Conservation (phyloP, 2,888 invertebrate genomes). For the Amorpha juglandis region DNA sequence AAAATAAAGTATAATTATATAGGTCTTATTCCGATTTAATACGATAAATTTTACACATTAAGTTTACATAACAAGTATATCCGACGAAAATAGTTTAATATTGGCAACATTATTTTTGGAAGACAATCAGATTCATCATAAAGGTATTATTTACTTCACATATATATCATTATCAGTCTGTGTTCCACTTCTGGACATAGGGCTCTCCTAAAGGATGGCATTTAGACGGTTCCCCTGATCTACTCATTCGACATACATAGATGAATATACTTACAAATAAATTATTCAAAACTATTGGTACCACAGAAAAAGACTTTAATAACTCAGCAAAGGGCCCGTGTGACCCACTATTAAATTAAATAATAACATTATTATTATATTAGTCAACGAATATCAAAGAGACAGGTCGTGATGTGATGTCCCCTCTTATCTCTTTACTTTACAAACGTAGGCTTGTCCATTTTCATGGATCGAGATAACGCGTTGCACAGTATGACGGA, state of each 20-base stretch:
- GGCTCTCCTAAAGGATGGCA: no score
- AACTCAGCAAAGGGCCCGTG: no score
- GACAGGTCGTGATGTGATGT: slow-evolving; percentile 27
- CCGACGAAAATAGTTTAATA: neutral
- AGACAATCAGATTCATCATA: neutral
- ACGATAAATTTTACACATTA: neutral
- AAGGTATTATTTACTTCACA: neutral
- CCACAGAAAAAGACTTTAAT: no score
- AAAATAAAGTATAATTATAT: neutral
- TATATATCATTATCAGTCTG: no score
- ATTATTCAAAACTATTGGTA: no score
- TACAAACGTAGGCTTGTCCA: slow-evolving; percentile 58
- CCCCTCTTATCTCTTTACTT: slow-evolving; percentile 54
- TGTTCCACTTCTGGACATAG: no score
- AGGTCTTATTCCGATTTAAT: neutral
- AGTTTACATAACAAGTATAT: neutral
- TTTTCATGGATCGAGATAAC: slow-evolving; percentile 74
- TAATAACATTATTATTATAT: no score
- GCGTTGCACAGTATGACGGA: slow-evolving; percentile 64
- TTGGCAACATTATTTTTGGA: neutral
- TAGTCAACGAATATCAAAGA: neutral
- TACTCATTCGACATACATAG: no score
- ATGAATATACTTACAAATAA: no score
- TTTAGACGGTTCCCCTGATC: no score
- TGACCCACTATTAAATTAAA: no score